Base-by-base conservation (phyloP, 2,888 invertebrate species). In the Exephanes ischioxanthus region DNA sequence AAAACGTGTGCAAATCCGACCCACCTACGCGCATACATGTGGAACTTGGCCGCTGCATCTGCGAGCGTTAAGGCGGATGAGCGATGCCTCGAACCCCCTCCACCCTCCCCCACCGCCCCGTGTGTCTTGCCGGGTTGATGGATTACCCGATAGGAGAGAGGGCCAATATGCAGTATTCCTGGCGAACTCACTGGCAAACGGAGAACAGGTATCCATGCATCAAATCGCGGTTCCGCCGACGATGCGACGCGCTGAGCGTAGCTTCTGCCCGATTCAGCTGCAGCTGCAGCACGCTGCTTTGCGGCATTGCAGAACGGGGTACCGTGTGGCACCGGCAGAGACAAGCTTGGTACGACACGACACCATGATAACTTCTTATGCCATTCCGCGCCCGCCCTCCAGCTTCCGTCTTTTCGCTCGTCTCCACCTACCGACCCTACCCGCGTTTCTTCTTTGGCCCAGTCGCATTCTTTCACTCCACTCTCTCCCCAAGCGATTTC, bases 101-200 rank as follows among this genome's bases (percentile, higher is more conserved):
- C 87, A 87, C 86, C 67, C 16, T 6, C 63, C 63, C 58, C 26
- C 58, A 0, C 58, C 3, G 16, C 26, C 3, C 11, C 58, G 26
- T 89, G 87, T 90, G 91, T 91, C 91, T 91, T 90, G 91, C 86
- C 85, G 86, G 33, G 58, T 77, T 92, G 92, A 93, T 92, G 89
- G 92, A 93, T 93, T 89, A 91, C 87, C 90, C 91, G 90, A 92
- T 92, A 91, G 88, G 84, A 88, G 55, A 58, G 63, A 63, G 89
- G 89, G 90, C 91, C 91, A 91, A 93, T 92, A 92, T 91, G 91
- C 91, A 90, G 89, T 90, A 89, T 88, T 90, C 91, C 90, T 78
- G 85, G 88, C 89, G 89, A 33, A 19, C 19, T 51, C 37, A 30
- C 37, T 22, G 77, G 77, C 53, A 89, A 90, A 89, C 90, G 90